Evolutionary conservation across 1,140 invertebrate genomes (phyloP).

Genomic region (Chrysopa pallens): DNA sequence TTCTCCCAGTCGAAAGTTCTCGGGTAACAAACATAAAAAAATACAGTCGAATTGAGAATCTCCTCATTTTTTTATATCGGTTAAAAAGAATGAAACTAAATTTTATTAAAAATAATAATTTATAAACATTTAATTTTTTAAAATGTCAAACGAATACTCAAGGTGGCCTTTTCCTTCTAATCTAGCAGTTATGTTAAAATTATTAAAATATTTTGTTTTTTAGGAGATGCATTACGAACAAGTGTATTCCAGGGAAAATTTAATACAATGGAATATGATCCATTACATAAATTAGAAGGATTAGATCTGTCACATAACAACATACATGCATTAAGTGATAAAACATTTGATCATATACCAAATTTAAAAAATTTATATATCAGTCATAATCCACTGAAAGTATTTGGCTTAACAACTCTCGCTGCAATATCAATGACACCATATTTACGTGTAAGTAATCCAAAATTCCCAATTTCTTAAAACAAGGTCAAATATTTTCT

Average conservation of each 20-base stretch:
- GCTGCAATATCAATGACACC: conserved; percentile 35
- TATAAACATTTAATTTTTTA: too few species aligned
- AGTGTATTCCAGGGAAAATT: conserved; percentile 40
- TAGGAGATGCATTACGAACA: conserved; percentile 32
- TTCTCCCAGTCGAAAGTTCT: too few species aligned
- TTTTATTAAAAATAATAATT: too few species aligned
- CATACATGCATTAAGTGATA: conserved; percentile 42
- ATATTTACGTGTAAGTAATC: conserved; percentile 31
- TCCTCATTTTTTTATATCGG: too few species aligned
- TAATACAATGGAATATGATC: conserved; percentile 33
- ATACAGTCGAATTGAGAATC: too few species aligned
- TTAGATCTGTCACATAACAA: conserved; percentile 48
- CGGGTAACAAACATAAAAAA: too few species aligned
- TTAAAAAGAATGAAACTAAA: too few species aligned
- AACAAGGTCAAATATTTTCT: too few species aligned
- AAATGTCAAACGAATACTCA: too few species aligned
- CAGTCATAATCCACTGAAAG: conserved; percentile 43
- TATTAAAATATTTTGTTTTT: too few species aligned
- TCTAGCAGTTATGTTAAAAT: too few species aligned
- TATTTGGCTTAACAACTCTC: conserved; percentile 37
- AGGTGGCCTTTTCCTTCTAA: too few species aligned
- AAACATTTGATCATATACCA: conserved; percentile 50
- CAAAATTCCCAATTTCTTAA: background rate
- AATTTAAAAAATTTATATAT: conserved; percentile 43
- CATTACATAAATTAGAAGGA: conserved; percentile 34